Base-by-base conservation (phyloP, 2,888 invertebrate species). In the Metalampra italica region DNA sequence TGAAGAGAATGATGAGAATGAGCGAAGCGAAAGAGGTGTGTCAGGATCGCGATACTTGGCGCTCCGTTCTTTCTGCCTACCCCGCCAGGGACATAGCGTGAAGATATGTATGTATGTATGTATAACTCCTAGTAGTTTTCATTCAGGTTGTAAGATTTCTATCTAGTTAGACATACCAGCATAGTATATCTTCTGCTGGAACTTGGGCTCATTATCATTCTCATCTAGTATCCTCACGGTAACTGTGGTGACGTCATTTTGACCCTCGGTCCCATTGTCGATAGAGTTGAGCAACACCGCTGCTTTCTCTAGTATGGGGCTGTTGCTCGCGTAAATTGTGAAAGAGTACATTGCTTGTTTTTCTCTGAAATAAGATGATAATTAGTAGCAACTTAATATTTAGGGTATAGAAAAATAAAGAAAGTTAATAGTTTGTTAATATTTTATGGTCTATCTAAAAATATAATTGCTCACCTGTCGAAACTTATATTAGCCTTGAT, bases 201-300 rank as follows among this genome's bases (percentile, higher is more conserved):
- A 96, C 38, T 90, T 85, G 0, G 97, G 97, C 5, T 93, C 91
- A 73, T 96, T 96, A 68, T 97, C 97, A 64, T 97, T 97, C 46
- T 95, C 92, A 70, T 97, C 97, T 22, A 94, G 85, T 5, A 98
- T 92, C 2, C 88, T 91, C 36, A 97, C 90, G 47, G 90, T 91
- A 1, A 96, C 94, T 47, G 92, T 91, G 0, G 94, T 93, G 13
- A 96, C 91, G 43, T 94, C 93, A 43, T 91, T 92, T 57, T 88
- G 85, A 0, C 56, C 68, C 30, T 83, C 84, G 0, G 83, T 79
- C 29, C 57, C 70, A 60, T 88, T 88, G 68, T 90, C 75, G 51
- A 82, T 57, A 46, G 84, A 71, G 62, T 88, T 77, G 50, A 87
- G 64, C 7, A 86, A 74, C 43, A 82, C 79, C 0, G 80, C 80